These are phyloP conservation scores for Aphelenchoides avenae DNA, from an alignment of 1,140 invertebrate genomes.

Conservation along the genomic window DNA sequence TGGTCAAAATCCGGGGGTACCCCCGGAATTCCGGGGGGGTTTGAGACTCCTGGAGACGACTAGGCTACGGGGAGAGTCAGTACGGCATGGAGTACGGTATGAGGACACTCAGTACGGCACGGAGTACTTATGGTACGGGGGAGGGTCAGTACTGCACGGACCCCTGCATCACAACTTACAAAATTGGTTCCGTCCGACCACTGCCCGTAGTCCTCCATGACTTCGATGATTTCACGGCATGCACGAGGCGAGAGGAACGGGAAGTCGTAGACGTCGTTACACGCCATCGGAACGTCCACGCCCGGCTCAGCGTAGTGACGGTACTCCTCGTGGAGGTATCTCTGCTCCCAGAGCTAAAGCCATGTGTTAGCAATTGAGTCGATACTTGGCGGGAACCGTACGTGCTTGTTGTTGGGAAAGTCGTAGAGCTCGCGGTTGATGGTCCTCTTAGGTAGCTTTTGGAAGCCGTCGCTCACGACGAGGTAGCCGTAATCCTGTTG, in stretches of 20 bases:
- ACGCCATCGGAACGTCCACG: conserved; percentile 72
- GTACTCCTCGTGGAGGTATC: conserved; percentile 80
- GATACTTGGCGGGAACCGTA: no score
- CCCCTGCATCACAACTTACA: no score
- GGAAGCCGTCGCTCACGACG: conserved; percentile 76
- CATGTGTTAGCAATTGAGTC: no score
- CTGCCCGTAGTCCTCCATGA: conserved; percentile 79
- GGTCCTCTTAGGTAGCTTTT: conserved; percentile 61
- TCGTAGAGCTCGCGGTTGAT: conserved; percentile 85
- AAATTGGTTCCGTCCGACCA: conserved; percentile 90
- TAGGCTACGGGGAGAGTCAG: no score
- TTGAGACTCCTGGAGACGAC: no score
- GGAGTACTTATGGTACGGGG: no score
- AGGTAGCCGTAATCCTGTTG: conserved; percentile 81
- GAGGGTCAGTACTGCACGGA: no score
- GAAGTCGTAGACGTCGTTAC: conserved; percentile 97
- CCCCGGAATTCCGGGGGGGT: no score
- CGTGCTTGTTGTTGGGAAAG: conserved; percentile 77
- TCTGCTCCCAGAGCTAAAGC: conserved; percentile 84
- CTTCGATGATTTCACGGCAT: conserved; percentile 78
- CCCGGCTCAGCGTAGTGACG: conserved; percentile 69
- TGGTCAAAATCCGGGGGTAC: no score
- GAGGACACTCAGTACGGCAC: no score
- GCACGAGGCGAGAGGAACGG: conserved; percentile 82
- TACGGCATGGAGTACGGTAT: no score